Evolutionary conservation across 2,888 invertebrate species (phyloP), one percentile per base, ranked within the genome.

Genomic region (Ariolimax columbianus): DNA sequence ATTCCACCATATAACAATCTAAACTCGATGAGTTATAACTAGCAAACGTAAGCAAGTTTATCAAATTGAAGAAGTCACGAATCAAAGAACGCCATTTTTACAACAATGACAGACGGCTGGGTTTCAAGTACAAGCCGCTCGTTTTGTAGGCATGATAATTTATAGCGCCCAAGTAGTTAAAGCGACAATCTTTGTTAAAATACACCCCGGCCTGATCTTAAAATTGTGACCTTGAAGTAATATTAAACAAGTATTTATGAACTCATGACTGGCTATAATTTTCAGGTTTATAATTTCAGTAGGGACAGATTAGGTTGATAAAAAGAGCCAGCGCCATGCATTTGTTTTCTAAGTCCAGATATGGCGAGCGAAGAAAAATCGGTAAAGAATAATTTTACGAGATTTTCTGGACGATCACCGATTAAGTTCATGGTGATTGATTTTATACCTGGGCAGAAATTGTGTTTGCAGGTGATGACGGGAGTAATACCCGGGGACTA

Each of bases 301-400:
- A 4, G 2, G 43, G 79, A 43, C 79, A 79, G 43, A 11, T 26
- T 33, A 43, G 59, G 40, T 40, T 59, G 59, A 63, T 59, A 78
- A n/a, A n/a, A n/a, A 66, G 17, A 4, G 19, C 0, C 26, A 11
- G 38, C 59, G 2, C 26, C 30, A 33, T 30, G 33, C 68, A 47
- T 66, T 55, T 79, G 40, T 66, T 79, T 33, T 33, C 30, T 33
- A 79, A 43, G 79, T 79, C 68, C 66, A 63, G 79, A 79, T 79
- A 79, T 33, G 43, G 79, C 36, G 9, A 11, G n/a, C 2, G 43
- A 79, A 47, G 79, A 79, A 79, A 47, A 79, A 66, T 79, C 23
- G 79, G 43, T 68, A 17, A 79, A 79, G 63, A 79, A 79, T 79
- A 79, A 79, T 68, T 63, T 43, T 79, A 68, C 4, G 43, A 63